Base-by-base conservation (phyloP, 2,113 vertebrate species). In the Petromus typicus region DNA sequence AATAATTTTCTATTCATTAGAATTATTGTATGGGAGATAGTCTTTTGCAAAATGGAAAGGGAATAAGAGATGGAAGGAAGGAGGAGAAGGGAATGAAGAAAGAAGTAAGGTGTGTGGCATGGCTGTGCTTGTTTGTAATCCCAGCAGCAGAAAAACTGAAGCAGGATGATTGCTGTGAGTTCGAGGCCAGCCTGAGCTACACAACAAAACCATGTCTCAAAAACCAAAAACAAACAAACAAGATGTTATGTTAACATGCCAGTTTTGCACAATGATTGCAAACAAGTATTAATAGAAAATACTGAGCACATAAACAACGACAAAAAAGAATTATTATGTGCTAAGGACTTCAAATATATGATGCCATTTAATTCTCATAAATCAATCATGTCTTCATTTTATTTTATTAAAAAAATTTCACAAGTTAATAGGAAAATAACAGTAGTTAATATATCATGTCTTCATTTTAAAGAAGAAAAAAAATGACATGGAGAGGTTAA, bases 381-480 rank as follows among this genome's bases (percentile, higher is more conserved):
- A 45, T 80, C 14, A 89, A 48, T 22, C 11, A 87, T 0, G 1
- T 71, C 0, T 76, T 76, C 27, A 76, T 45, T 37, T 45, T 75
- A 45, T 75, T 45, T 30, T 45, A 73, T 25, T 61, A 25, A 30
- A 2, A 45, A 76, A 48, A 76, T 76, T 48, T 76, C 71, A 48
- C 14, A 76, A 48, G 45, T 45, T 75, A 45, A 76, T 32, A 48
- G 30, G 27, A 48, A 75, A 76, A 48, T 75, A 75, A 30, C 13
- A 30, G 30, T 48, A 76, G 43, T 75, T 30, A 75, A 17, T 75
- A 30, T 22, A 73, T 2, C 40, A 5, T n/a, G 16, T 54, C 73
- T 94, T 63, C 57, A 83, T 81, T 87, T 57, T 13, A 66, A 91
- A 88, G 78, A 56, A 59, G 37, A 57, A 73, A 56, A 78, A 78